Percentiles rank a stretch among this genome's conserved stretches.
phyloP scores from a whole-genome alignment of 1,140 invertebrate species.

The Platyscapa corneri region DNA sequence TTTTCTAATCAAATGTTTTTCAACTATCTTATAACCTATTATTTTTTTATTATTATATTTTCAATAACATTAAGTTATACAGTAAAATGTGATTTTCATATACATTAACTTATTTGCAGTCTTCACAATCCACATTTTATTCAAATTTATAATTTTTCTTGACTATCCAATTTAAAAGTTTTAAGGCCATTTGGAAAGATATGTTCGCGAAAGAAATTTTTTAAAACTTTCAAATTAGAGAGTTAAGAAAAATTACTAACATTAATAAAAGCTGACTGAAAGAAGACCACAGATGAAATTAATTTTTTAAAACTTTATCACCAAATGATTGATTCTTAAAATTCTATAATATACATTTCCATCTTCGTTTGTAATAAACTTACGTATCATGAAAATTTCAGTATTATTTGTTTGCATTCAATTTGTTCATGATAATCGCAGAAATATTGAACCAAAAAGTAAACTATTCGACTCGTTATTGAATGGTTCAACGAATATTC shows the following conservation, averaged over 20 bases:
- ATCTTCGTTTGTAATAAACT: too few species aligned
- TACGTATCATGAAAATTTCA: too few species aligned
- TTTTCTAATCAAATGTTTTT: too few species aligned
- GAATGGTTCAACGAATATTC: too few species aligned
- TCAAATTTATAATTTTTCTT: conserved; percentile 20
- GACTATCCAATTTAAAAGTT: conserved; percentile 8
- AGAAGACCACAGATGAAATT: neutral
- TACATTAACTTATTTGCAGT: neutral
- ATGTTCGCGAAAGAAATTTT: neutral
- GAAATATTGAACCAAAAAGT: too few species aligned
- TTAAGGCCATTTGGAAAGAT: conserved; percentile 8
- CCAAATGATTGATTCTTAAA: neutral
- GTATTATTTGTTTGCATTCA: too few species aligned
- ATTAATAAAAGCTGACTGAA: conserved; percentile 4
- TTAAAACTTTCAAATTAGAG: conserved; percentile 9
- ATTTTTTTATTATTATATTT: too few species aligned
- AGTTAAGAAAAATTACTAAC: neutral
- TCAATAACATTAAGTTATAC: too few species aligned
- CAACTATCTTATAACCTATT: too few species aligned
- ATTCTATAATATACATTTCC: neutral
- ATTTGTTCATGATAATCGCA: too few species aligned
- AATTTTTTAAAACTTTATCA: conserved; percentile 7
- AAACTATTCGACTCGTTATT: too few species aligned
- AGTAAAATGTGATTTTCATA: neutral
- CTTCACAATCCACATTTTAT: neutral